Evolutionary conservation across 2,113 vertebrate genomes (phyloP), one percentile per base, ranked within the genome.

Genomic region (Gymnocephalus cernua): DNA sequence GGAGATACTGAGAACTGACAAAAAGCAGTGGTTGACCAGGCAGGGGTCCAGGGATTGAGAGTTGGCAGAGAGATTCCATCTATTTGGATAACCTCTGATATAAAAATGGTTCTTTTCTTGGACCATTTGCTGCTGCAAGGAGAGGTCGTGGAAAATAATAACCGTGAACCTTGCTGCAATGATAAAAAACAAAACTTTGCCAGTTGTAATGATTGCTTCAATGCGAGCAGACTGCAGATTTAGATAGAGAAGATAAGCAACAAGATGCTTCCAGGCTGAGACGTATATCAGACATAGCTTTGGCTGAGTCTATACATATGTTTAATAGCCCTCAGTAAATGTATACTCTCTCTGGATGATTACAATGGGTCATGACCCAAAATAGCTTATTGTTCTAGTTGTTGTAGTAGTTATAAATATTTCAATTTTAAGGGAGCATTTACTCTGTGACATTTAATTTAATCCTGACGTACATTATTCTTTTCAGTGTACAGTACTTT

Each of bases 81-180:
- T 91, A 71, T 93, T 93, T 92, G 88, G 81, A 89, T 92, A 87
- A 92, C 85, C 85, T 88, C 59, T 80, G 59, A 86, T 91, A 75
- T 74, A 88, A 83, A 87, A 92, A 85, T 32, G 48, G 18, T 62
- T 88, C 10, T 74, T 86, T 92, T 82, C 71, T 91, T 89, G 81
- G 79, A 87, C 59, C 53, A 48, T 64, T 59, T 67, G 66, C 57
- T 71, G 64, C 65, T 72, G 44, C 57, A 53, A 69, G 59, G 67
- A 73, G 54, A 81, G 77, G 82, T 80, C 75, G 84, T 86, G 79
- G 88, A 93, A 91, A 89, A 86, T 83, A 80, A 90, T 82, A 84
- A 77, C 62, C 23, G 23, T 82, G 81, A 92, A 78, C 53, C 44
- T 65, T 56, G 38, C 47, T 82, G 47, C 32, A 44, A 79, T 76